phyloP scores from a whole-genome alignment of 2,797 vertebrate species.

The Uromys caudimaculatus region DNA sequence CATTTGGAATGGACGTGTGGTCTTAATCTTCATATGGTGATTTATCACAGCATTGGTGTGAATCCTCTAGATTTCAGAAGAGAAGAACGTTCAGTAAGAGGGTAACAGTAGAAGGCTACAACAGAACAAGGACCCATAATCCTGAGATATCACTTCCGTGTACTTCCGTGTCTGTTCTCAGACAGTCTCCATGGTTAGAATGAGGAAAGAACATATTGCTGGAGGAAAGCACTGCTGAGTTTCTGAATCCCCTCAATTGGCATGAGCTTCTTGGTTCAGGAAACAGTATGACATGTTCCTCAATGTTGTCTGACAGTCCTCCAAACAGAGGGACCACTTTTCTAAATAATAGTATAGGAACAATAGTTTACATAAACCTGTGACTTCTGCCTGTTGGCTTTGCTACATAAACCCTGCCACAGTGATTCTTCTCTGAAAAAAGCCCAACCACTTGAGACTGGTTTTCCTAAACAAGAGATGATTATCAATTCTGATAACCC shows the following conservation, averaged over 20 bases:
- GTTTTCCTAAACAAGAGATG: slow-evolving; percentile 54
- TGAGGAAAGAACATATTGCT: background rate
- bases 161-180: slow-evolving; percentile 14
- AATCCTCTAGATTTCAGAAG: slow-evolving; percentile 34
- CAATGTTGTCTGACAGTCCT: background rate
- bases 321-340: background rate
- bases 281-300: background rate
- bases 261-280: background rate
- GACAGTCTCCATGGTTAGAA: background rate
- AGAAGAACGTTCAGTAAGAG: slow-evolving; percentile 28
- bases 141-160: slow-evolving; percentile 40
- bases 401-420: slow-evolving; percentile 20
- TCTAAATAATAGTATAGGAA: background rate
- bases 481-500: slow-evolving; percentile 37
- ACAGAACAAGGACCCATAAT: slow-evolving; percentile 17
- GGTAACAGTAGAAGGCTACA: background rate
- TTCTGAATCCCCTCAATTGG: background rate
- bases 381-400: background rate
- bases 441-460: slow-evolving; percentile 40
- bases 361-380: background rate
- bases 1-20: background rate
- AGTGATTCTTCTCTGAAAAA: slow-evolving; percentile 44
- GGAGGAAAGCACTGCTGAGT: background rate
- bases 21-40: background rate
- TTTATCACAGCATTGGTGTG: slow-evolving; percentile 2